Conservation (phyloP, 30 jellyfish, hydroid and myxozoan species). For the Sanderia malayensis region DNA sequence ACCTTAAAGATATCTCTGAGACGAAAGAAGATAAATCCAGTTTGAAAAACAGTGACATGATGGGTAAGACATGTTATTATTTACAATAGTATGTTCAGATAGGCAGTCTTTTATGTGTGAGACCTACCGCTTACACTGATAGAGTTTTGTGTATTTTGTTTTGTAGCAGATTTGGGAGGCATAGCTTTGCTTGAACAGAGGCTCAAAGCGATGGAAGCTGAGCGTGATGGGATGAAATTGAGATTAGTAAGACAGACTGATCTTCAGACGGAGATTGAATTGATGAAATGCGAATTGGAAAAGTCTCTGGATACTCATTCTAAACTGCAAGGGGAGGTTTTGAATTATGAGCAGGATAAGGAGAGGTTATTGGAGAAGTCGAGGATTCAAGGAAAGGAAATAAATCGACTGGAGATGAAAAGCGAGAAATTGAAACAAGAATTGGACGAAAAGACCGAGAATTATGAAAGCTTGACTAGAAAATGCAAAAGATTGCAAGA, state of each 20-base stretch:
- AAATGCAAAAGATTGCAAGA: constrained; percentile 62
- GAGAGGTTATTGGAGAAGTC: constrained; percentile 49
- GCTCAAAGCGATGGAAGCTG: constrained; percentile 23
- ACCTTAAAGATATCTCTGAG: not conserved
- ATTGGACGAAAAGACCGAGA: constrained; percentile 48
- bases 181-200: constrained; percentile 26
- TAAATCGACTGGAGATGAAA: constrained; percentile 29
- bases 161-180: no score
- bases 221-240: constrained; percentile 15
- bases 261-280: constrained; percentile 71
- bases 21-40: not conserved
- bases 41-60: not conserved
- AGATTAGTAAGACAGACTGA: constrained; percentile 55
- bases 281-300: constrained; percentile 68
- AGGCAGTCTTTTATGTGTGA: no score
- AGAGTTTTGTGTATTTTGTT: no score
- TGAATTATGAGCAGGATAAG: constrained; percentile 67
- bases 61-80: no score
- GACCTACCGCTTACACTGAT: no score
- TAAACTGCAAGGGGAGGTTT: constrained; percentile 63
- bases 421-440: constrained; percentile 49
- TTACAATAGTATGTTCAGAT: no score
- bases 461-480: constrained; percentile 52
- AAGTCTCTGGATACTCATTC: constrained; percentile 78
- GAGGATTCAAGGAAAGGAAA: constrained; percentile 34